phyloP scores from a whole-genome alignment of 37 sponge, comb jelly and placozoan genomes.

The Crambe crambe region DNA sequence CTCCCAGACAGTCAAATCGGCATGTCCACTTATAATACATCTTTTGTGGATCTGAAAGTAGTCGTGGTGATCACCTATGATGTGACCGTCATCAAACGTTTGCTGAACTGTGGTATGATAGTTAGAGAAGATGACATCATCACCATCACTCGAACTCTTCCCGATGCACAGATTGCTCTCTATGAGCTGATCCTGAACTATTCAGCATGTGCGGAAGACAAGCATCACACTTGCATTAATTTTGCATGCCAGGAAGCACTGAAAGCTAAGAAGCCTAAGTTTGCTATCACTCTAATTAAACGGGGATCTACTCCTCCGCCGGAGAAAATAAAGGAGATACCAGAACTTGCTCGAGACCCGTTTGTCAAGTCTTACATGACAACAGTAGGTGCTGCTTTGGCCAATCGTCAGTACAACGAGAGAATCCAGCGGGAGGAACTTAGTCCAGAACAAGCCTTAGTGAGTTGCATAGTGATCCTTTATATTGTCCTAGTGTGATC shows the following conservation, averaged over 20 bases:
- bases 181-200: background rate
- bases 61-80: background rate
- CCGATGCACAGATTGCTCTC: background rate
- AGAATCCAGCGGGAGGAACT: too few relatives aligned
- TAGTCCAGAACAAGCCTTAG: too few relatives aligned
- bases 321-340: background rate
- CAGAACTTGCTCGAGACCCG: background rate
- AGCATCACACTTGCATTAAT: background rate
- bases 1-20: background rate
- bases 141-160: background rate
- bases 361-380: conserved; percentile 9
- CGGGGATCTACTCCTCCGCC: conserved; percentile 6
- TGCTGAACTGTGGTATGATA: conserved; percentile 12
- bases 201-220: background rate
- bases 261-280: background rate
- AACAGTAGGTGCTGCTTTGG: too few relatives aligned
- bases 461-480: too few relatives aligned
- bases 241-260: background rate
- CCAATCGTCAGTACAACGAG: too few relatives aligned
- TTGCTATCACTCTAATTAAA: background rate
- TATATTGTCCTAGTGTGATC: too few relatives aligned
- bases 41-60: background rate
- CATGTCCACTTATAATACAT: background rate
- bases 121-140: background rate
- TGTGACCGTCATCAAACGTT: background rate